Evolutionary conservation across 2,797 vertebrate species (phyloP).

Genomic region (Galago senegalensis): DNA sequence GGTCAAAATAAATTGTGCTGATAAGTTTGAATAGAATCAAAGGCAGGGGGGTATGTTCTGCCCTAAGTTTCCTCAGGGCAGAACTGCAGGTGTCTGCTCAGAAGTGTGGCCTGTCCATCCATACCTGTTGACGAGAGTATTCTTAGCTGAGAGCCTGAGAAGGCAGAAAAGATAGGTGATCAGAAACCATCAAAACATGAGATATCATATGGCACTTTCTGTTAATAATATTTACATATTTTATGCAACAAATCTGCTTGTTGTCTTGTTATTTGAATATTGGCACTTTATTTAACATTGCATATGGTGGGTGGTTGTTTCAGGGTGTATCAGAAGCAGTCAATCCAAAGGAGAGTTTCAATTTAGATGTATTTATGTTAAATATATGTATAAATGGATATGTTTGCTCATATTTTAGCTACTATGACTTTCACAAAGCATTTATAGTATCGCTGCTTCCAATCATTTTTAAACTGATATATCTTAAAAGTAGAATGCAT

Average conservation of each 20-base stretch:
- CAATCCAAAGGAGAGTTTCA: conserved; percentile 61
- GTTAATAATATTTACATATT: conserved; percentile 75
- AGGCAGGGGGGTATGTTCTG: conserved; percentile 62
- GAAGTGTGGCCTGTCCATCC: neutral
- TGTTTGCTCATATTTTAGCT: conserved; percentile 64
- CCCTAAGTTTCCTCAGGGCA: conserved; percentile 55
- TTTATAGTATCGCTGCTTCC: conserved; percentile 34
- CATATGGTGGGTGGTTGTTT: conserved; percentile 71
- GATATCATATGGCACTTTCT: conserved; percentile 65
- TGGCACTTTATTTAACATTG: conserved; percentile 75
- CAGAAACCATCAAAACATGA: conserved; percentile 51
- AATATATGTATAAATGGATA: conserved; percentile 63
- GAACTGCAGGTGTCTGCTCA: conserved; percentile 66
- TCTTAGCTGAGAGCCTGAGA: conserved; percentile 2
- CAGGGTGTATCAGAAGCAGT: conserved; percentile 31
- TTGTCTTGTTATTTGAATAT: conserved; percentile 73
- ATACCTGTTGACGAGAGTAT: conserved; percentile 86
- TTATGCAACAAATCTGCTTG: conserved; percentile 76
- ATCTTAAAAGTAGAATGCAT: conserved; percentile 43
- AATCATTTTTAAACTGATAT: conserved; percentile 58
- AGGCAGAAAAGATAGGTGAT: conserved; percentile 44
- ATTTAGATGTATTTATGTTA: conserved; percentile 69
- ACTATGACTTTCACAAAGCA: conserved; percentile 53
- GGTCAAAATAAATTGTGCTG: neutral
- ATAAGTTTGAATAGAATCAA: conserved; percentile 52